phyloP scores from a whole-genome alignment of 53 echinoderm and acorn worm species.

The Echinometra lucunter region DNA sequence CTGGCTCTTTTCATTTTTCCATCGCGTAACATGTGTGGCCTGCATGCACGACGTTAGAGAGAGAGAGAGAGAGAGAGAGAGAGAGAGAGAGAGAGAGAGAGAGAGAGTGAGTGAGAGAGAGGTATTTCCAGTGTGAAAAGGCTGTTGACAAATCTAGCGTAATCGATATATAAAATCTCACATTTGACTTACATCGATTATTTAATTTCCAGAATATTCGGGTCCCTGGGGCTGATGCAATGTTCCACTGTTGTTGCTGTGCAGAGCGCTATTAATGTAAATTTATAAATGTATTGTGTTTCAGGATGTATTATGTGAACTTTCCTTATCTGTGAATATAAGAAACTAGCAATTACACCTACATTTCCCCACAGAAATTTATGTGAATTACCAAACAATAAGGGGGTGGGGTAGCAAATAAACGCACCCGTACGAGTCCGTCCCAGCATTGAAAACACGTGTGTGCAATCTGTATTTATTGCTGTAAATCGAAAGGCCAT shows the following conservation, averaged over 20 bases:
- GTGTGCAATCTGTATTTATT: too few species aligned
- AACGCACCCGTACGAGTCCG: conserved; percentile 54
- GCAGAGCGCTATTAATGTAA: too few species aligned
- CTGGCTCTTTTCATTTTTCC: too few species aligned
- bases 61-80: too few species aligned
- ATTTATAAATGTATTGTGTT: neutral
- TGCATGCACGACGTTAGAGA: too few species aligned
- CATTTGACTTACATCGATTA: neutral
- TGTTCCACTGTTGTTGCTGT: neutral
- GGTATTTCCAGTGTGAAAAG: too few species aligned
- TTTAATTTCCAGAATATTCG: neutral
- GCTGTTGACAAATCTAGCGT: neutral
- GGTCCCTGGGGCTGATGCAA: conserved; percentile 28
- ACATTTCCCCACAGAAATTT: neutral
- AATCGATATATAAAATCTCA: neutral
- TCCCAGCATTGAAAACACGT: conserved; percentile 4
- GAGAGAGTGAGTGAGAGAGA: too few species aligned
- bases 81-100: too few species aligned
- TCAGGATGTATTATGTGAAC: neutral
- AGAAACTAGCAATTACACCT: neutral
- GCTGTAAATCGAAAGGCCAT: too few species aligned
- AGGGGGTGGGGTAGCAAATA: conserved; percentile 57
- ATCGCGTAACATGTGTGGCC: too few species aligned
- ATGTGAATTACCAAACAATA: neutral
- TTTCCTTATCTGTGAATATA: too few species aligned